Evolutionary conservation across 1,140 invertebrate species (phyloP).

Genomic region (Ridgeia piscesae): DNA sequence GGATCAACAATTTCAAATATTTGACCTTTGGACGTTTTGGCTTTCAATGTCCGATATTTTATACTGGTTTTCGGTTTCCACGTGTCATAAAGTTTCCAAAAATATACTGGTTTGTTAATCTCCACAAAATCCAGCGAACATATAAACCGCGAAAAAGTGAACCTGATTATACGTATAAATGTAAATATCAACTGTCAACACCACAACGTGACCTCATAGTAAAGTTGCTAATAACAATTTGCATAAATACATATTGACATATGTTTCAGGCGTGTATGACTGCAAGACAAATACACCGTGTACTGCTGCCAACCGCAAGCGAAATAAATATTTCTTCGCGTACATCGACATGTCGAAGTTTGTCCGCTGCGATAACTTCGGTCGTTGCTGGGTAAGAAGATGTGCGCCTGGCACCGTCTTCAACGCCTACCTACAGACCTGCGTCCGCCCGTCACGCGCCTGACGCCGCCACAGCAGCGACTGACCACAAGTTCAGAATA

Average conservation of each 20-base stretch:
- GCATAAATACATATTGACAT: neutral
- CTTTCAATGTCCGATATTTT: too few relatives aligned
- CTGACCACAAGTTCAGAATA: neutral
- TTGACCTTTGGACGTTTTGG: too few relatives aligned
- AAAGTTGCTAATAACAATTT: neutral
- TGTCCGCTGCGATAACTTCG: neutral
- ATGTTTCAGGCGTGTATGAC: neutral
- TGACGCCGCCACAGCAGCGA: neutral
- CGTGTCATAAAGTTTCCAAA: too few relatives aligned
- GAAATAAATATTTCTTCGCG: neutral
- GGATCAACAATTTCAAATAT: too few relatives aligned
- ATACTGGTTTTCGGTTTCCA: too few relatives aligned
- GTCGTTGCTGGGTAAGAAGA: neutral
- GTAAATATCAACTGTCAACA: too few relatives aligned
- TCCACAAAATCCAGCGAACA: too few relatives aligned
- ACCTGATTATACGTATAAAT: too few relatives aligned
- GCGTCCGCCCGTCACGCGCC: neutral
- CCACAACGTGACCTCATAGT: neutral
- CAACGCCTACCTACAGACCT: neutral
- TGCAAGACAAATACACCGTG: constrained; percentile 5
- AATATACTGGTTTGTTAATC: too few relatives aligned
- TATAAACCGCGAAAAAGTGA: too few relatives aligned
- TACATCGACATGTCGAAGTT: neutral
- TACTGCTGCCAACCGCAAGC: neutral
- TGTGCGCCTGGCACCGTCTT: neutral